phyloP scores from a whole-genome alignment of 2,888 invertebrate species.

The Barypeithes pellucidus region DNA sequence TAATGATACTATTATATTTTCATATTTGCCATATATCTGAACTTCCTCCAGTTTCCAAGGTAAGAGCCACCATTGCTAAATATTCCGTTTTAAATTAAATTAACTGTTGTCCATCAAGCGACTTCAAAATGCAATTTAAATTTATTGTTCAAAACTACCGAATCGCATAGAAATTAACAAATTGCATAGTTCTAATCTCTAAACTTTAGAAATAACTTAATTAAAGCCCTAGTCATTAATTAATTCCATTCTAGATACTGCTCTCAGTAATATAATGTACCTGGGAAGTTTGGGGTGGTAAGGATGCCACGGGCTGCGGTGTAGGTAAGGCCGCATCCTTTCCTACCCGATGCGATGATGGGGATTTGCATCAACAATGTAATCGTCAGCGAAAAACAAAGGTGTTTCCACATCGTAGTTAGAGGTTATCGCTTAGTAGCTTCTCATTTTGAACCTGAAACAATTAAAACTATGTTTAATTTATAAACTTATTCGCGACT shows the following conservation, averaged over 20 bases:
- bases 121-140: neutral
- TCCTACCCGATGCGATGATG: constrained; percentile 40
- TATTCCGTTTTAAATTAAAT: too few relatives aligned
- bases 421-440: constrained; percentile 37
- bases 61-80: too few relatives aligned
- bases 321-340: constrained; percentile 78
- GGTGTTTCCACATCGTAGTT: constrained; percentile 44
- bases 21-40: too few relatives aligned
- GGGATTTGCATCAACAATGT: constrained; percentile 43
- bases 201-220: constrained; percentile 37
- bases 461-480: constrained; percentile 40
- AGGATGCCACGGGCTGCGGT: constrained; percentile 81
- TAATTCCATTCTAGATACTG: constrained; percentile 38
- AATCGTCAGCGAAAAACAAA: constrained; percentile 38
- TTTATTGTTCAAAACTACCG: constrained; percentile 12
- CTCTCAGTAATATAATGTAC: constrained; percentile 49
- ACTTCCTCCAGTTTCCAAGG: too few relatives aligned
- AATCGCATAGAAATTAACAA: constrained; percentile 6
- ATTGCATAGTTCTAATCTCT: constrained; percentile 24
- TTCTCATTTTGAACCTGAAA: constrained; percentile 45
- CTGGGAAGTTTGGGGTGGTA: constrained; percentile 89
- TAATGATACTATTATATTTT: too few relatives aligned
- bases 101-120: too few relatives aligned
- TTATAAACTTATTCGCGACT: neutral
- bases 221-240: constrained; percentile 34